These are phyloP conservation scores for Engystomops pustulosus DNA, from an alignment of 2,113 vertebrate species.

Conservation along the genomic window DNA sequence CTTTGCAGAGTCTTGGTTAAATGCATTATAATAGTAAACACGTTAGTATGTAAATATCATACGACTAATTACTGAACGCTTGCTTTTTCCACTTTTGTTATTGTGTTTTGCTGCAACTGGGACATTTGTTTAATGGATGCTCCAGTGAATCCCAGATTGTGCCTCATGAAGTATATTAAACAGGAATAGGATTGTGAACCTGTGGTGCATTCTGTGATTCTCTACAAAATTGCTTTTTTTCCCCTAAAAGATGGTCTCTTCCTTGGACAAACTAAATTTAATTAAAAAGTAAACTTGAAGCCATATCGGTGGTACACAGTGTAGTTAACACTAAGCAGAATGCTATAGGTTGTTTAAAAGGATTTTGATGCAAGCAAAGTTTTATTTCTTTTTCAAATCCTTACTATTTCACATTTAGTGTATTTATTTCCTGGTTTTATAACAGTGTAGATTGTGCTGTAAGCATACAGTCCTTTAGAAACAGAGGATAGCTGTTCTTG, in stretches of 20 bases:
- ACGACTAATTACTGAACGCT: background rate
- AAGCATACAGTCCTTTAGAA: too few relatives aligned
- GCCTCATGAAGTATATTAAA: background rate
- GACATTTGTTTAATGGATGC: slow-evolving; percentile 23
- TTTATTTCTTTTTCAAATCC: too few relatives aligned
- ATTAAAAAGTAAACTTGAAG: background rate
- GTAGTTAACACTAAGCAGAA: background rate
- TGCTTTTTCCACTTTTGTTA: too few relatives aligned
- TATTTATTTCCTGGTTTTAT: too few relatives aligned
- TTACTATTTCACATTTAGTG: too few relatives aligned
- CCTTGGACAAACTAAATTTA: background rate
- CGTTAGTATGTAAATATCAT: background rate
- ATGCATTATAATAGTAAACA: too few relatives aligned
- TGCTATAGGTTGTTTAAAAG: too few relatives aligned
- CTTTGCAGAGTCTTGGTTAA: too few relatives aligned
- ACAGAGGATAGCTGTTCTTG: too few relatives aligned
- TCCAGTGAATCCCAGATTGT: slow-evolving; percentile 16
- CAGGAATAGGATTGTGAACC: background rate
- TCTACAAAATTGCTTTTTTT: background rate
- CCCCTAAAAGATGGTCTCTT: background rate
- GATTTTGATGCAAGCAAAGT: too few relatives aligned
- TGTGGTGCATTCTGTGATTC: background rate
- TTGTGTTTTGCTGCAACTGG: background rate
- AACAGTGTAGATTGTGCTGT: too few relatives aligned
- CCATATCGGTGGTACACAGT: background rate